Evolutionary conservation across 2,888 invertebrate genomes (phyloP).

Genomic region (Eubasilissa splendida): DNA sequence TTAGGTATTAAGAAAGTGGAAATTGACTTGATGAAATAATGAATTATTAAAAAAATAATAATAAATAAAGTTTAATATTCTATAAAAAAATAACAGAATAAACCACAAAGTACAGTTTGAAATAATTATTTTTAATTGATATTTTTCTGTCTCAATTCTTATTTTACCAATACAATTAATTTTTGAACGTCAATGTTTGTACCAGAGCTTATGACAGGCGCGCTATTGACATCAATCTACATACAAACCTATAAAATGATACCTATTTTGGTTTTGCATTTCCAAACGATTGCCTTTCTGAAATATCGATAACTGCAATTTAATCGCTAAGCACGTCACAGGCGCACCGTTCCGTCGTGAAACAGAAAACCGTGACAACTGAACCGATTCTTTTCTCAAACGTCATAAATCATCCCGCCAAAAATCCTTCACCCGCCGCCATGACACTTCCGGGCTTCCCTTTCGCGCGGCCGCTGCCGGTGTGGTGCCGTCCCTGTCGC

Average conservation of each 20-base stretch:
- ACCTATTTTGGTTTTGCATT: slow-evolving; percentile 28
- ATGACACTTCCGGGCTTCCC: slow-evolving; percentile 38
- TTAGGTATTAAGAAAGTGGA: too few species aligned
- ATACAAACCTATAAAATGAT: too few species aligned
- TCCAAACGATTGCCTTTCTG: slow-evolving; percentile 42
- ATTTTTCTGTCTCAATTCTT: too few species aligned
- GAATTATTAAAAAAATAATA: too few species aligned
- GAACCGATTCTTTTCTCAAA: slow-evolving; percentile 35
- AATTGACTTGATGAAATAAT: too few species aligned
- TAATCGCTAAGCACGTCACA: slow-evolving; percentile 30
- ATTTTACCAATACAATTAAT: too few species aligned
- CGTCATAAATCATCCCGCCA: slow-evolving; percentile 37
- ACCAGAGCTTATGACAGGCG: background rate
- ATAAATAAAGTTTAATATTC: too few species aligned
- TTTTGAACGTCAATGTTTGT: too few species aligned
- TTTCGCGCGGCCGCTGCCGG: background rate
- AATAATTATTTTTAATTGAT: too few species aligned
- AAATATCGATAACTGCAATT: slow-evolving; percentile 20
- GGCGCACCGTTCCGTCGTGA: slow-evolving; percentile 9
- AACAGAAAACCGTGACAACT: slow-evolving; percentile 30
- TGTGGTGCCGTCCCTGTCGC: background rate
- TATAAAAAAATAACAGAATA: too few species aligned
- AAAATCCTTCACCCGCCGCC: slow-evolving; percentile 32
- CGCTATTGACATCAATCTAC: too few species aligned
- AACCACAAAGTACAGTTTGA: too few species aligned